Evolutionary conservation across 1,140 invertebrate species (phyloP).

Genomic region (Scaptomyza hsui): DNA sequence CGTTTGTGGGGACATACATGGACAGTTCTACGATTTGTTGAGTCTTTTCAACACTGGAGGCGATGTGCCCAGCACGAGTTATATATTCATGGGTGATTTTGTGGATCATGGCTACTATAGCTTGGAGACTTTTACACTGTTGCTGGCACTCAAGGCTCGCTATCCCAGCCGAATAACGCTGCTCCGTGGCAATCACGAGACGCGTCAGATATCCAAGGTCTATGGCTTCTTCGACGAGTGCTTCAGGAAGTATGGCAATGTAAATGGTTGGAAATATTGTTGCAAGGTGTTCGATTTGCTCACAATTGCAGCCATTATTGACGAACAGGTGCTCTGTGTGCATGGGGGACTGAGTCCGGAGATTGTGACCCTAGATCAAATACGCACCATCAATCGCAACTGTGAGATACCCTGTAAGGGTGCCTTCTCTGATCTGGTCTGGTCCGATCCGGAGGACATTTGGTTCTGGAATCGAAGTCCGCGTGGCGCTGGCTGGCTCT

Average conservation of each 20-base stretch:
- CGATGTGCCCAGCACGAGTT: slow-evolving; percentile 95
- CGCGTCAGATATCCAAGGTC: slow-evolving; percentile 98
- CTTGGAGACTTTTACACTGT: slow-evolving; percentile 95
- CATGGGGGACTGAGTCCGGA: slow-evolving; percentile 97
- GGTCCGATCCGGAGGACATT: slow-evolving; percentile 98
- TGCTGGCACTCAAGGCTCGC: slow-evolving; percentile 91
- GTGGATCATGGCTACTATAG: slow-evolving; percentile 98
- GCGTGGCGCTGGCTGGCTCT: slow-evolving; percentile 96
- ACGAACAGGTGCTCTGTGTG: slow-evolving; percentile 98
- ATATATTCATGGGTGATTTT: slow-evolving; percentile 98
- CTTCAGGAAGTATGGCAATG: slow-evolving; percentile 99
- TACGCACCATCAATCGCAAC: slow-evolving; percentile 96
- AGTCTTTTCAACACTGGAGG: slow-evolving; percentile 96
- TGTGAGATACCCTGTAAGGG: slow-evolving; percentile 99
- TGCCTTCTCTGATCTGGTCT: slow-evolving; percentile 96
- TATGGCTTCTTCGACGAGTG: slow-evolving; percentile 99
- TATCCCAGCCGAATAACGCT: slow-evolving; percentile 92
- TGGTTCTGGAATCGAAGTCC: slow-evolving; percentile 92
- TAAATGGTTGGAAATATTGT: slow-evolving; percentile 99
- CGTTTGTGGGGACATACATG: slow-evolving; percentile 98
- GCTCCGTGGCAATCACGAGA: slow-evolving; percentile 98
- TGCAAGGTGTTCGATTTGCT: slow-evolving; percentile 99
- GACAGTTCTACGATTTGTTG: slow-evolving; percentile 97
- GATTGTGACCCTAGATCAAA: slow-evolving; percentile 96
- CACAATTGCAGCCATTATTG: slow-evolving; percentile 97